These are phyloP conservation scores for Noctua janthina DNA, from an alignment of 2,888 invertebrate species.

Conservation along the genomic window DNA sequence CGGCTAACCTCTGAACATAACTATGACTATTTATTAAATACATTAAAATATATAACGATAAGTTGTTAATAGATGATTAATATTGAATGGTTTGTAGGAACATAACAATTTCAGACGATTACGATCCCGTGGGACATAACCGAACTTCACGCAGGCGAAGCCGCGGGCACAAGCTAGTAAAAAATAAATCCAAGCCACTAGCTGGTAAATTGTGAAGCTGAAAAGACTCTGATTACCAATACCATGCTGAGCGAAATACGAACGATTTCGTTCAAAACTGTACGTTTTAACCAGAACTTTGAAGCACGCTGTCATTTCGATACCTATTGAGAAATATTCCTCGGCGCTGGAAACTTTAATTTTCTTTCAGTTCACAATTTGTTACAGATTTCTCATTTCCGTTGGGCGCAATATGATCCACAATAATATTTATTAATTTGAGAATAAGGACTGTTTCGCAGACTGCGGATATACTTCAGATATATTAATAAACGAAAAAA, in stretches of 20 bases:
- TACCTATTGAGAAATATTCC: slow-evolving; percentile 38
- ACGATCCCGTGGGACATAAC: too few relatives aligned
- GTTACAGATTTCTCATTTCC: slow-evolving; percentile 39
- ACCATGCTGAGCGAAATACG: not conserved
- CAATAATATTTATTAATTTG: slow-evolving; percentile 12
- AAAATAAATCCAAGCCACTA: not conserved
- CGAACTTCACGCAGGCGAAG: too few relatives aligned
- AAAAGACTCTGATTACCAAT: slow-evolving; percentile 32
- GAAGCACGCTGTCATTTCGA: slow-evolving; percentile 15
- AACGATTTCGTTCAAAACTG: slow-evolving; percentile 21
- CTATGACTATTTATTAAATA: too few relatives aligned
- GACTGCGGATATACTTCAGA: not conserved
- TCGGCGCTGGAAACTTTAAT: slow-evolving; percentile 9
- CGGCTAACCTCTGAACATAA: too few relatives aligned
- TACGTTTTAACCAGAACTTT: slow-evolving; percentile 40
- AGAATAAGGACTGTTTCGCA: not conserved
- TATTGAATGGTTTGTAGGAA: too few relatives aligned
- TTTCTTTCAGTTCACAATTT: slow-evolving; percentile 20
- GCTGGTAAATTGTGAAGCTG: slow-evolving; percentile 18
- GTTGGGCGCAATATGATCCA: slow-evolving; percentile 12
- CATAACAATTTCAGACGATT: too few relatives aligned
- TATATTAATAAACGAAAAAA: not conserved
- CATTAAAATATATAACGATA: too few relatives aligned
- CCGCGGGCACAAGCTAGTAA: too few relatives aligned
- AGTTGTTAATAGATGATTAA: too few relatives aligned